Conservation (phyloP, 2,113 vertebrate genomes). For the Cromileptes altivelis region DNA sequence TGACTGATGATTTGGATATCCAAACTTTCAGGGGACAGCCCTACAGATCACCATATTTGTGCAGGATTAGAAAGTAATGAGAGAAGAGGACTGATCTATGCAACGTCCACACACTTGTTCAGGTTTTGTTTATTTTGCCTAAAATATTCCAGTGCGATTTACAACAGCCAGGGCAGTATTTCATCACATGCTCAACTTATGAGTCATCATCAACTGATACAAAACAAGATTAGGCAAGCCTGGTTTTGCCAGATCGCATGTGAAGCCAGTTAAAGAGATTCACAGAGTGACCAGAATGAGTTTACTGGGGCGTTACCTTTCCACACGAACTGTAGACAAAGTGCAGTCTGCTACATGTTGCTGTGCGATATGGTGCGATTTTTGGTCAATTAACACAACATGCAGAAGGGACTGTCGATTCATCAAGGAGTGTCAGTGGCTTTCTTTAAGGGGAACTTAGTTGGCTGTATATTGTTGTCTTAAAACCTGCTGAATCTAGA, state of each 20-base stretch:
- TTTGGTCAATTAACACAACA: neutral
- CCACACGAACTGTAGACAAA: no score
- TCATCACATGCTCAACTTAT: constrained; percentile 17
- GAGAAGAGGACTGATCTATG: neutral
- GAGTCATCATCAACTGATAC: constrained; percentile 56
- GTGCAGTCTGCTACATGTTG: neutral
- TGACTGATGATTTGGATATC: no score
- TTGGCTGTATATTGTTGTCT: neutral
- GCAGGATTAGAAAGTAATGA: neutral
- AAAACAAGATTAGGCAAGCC: constrained; percentile 51
- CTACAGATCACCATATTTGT: neutral
- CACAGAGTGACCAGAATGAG: constrained; percentile 7
- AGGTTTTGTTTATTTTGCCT: neutral
- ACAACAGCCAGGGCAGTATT: neutral
- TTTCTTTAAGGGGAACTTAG: neutral
- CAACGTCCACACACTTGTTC: neutral
- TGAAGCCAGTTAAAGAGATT: neutral
- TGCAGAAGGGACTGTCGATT: neutral
- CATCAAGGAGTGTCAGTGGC: neutral
- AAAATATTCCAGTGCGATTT: neutral
- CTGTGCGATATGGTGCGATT: no score
- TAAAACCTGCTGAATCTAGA: neutral
- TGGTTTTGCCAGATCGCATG: neutral
- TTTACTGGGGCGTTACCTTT: neutral
- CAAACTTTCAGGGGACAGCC: no score